Evolutionary conservation across 2,113 vertebrate genomes (phyloP).

Genomic region (Pithys albifrons): DNA sequence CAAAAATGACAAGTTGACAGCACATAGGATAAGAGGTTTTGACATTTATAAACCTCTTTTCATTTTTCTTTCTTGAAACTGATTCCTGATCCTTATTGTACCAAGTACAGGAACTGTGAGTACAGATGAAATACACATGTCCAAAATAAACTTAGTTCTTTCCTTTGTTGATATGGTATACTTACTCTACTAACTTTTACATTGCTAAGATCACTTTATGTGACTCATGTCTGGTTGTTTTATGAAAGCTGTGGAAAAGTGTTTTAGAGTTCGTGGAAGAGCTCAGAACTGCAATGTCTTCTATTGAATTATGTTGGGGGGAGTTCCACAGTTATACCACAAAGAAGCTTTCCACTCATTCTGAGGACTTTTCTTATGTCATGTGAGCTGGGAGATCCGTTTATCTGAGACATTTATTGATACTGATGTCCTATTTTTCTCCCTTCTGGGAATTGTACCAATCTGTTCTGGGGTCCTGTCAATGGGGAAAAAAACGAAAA

Average conservation of each 20-base stretch:
- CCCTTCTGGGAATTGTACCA: neutral
- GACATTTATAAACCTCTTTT: rapidly evolving
- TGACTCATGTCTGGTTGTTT: neutral
- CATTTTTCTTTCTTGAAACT: neutral
- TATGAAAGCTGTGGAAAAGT: neutral
- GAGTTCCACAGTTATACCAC: neutral
- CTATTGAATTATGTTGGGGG: neutral
- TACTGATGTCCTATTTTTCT: neutral
- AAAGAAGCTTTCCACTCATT: neutral
- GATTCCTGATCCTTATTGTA: rapidly evolving
- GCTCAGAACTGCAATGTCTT: neutral
- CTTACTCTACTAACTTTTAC: neutral
- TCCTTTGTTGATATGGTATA: rapidly evolving
- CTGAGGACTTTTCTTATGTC: neutral
- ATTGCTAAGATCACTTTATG: neutral
- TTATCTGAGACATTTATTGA: neutral
- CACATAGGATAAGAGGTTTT: neutral
- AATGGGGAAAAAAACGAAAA: neutral
- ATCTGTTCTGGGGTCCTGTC: neutral
- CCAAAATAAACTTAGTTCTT: neutral
- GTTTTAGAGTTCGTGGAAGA: neutral
- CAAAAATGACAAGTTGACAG: rapidly evolving
- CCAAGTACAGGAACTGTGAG: neutral
- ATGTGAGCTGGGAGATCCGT: neutral
- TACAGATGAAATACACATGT: neutral